Evolutionary conservation across 2,113 vertebrate genomes (phyloP).

Genomic region (Rousettus leschenaultii): DNA sequence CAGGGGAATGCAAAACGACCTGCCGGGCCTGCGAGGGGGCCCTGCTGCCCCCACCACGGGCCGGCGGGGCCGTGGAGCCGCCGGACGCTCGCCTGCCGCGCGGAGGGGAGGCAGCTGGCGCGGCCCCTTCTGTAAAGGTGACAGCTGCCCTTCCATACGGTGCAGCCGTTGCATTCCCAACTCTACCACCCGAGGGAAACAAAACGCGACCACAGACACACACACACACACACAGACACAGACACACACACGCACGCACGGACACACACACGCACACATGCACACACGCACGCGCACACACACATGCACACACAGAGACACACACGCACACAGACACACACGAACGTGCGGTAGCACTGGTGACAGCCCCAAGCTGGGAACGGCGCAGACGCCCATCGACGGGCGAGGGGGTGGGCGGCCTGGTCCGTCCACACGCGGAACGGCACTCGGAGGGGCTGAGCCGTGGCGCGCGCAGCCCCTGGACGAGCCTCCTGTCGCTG

Average conservation of each 20-base stretch:
- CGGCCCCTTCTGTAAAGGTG: accelerated
- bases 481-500: accelerated
- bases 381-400: accelerated
- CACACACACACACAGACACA: neutral
- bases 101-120: accelerated
- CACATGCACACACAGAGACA: too few species aligned
- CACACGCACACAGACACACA: too few species aligned
- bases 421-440: too few species aligned
- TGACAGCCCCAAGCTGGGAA: neutral
- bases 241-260: too few species aligned
- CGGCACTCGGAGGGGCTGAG: too few species aligned
- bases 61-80: accelerated
- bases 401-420: too few species aligned
- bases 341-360: too few species aligned
- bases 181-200: neutral
- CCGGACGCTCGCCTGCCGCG: accelerated
- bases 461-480: accelerated
- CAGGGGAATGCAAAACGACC: neutral
- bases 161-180: neutral
- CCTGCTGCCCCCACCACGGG: accelerated
- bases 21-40: too few species aligned
- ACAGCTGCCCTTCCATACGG: accelerated
- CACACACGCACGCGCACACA: too few species aligned
- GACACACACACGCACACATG: too few species aligned
- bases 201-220: neutral